Evolutionary conservation across 1,140 invertebrate genomes (phyloP).

Genomic region (Drosophila grimshawi): DNA sequence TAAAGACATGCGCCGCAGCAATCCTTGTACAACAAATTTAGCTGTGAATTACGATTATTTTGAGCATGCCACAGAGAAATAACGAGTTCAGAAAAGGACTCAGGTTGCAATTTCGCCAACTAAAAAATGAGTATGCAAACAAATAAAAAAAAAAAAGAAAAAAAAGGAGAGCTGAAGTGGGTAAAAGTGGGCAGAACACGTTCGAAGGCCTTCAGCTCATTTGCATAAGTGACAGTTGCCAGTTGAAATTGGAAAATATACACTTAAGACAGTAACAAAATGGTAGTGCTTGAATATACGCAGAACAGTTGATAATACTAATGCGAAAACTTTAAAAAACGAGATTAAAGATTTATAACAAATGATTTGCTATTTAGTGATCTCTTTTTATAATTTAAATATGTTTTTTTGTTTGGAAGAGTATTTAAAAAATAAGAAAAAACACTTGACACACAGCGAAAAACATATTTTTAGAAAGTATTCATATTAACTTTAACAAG

Average conservation of each 20-base stretch:
- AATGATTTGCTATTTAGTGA: too few species aligned
- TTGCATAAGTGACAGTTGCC: slow-evolving; percentile 63
- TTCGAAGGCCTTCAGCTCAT: slow-evolving; percentile 47
- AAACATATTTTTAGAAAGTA: too few species aligned
- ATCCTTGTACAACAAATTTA: slow-evolving; percentile 47
- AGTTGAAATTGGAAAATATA: background rate
- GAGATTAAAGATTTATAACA: too few species aligned
- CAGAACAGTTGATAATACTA: background rate
- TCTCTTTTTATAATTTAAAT: background rate
- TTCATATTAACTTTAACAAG: too few species aligned
- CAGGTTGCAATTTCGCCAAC: slow-evolving; percentile 8
- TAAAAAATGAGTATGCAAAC: slow-evolving; percentile 18
- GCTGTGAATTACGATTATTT: slow-evolving; percentile 47
- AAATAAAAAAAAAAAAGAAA: slow-evolving; percentile 2
- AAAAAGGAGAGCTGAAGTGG: slow-evolving; percentile 18
- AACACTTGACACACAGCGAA: too few species aligned
- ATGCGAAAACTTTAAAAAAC: background rate
- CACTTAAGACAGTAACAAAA: background rate
- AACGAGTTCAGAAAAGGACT: slow-evolving; percentile 13
- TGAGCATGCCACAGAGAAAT: slow-evolving; percentile 10
- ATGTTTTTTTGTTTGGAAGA: background rate
- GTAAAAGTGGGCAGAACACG: slow-evolving; percentile 8
- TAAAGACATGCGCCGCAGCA: slow-evolving; percentile 24
- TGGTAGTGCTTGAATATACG: background rate
- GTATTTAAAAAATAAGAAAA: too few species aligned